These are phyloP conservation scores for Crotalus tigris DNA, from an alignment of 2,113 vertebrate species.

Conservation along the genomic window DNA sequence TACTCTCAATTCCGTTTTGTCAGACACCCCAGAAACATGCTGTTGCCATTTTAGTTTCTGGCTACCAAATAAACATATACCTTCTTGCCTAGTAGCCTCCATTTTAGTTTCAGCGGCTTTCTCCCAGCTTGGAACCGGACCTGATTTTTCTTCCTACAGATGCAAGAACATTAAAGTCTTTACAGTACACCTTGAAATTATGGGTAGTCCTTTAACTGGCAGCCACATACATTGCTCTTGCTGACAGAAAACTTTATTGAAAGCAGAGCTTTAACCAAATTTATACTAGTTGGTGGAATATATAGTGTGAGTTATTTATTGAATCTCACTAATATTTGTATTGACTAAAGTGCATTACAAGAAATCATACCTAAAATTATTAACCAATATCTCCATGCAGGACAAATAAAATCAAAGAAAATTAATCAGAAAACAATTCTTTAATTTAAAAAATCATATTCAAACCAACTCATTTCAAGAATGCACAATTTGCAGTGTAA, in stretches of 20 bases:
- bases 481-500: neutral
- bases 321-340: neutral
- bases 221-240: neutral
- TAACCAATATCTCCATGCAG: neutral
- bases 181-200: neutral
- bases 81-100: too few relatives aligned
- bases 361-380: neutral
- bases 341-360: neutral
- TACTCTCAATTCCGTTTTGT: too few relatives aligned
- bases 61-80: too few relatives aligned
- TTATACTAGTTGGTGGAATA: neutral
- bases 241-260: neutral
- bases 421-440: neutral
- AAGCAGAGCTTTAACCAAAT: neutral
- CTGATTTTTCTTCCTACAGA: neutral
- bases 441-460: neutral
- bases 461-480: neutral
- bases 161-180: neutral
- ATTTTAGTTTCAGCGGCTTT: too few relatives aligned
- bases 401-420: neutral
- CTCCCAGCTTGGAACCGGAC: too few relatives aligned
- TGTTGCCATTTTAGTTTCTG: too few relatives aligned
- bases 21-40: too few relatives aligned
- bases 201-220: neutral
- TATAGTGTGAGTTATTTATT: neutral